These are phyloP conservation scores for Anoncus sp. DNA, from an alignment of 2,888 invertebrate species.

Conservation along the genomic window DNA sequence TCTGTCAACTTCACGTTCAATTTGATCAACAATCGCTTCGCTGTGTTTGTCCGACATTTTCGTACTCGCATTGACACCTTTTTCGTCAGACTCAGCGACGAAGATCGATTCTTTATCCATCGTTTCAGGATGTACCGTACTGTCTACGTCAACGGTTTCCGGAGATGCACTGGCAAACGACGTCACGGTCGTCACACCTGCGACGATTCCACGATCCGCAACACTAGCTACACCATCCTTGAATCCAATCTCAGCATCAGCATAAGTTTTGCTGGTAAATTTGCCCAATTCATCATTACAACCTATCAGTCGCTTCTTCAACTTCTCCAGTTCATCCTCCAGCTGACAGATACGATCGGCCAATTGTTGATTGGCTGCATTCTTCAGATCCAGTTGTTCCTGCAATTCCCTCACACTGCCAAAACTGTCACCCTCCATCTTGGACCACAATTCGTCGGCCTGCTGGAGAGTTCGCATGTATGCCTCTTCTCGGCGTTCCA, in stretches of 20 bases:
- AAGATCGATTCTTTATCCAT: constrained; percentile 35
- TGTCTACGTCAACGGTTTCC: constrained; percentile 46
- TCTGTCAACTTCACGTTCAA: constrained; percentile 43
- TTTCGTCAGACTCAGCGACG: constrained; percentile 26
- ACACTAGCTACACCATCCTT: constrained; percentile 67
- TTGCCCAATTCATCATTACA: constrained; percentile 84
- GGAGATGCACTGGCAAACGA: constrained; percentile 49
- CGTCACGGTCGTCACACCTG: constrained; percentile 20
- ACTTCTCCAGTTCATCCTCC: constrained; percentile 84
- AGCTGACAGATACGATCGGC: constrained; percentile 84
- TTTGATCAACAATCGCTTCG: constrained; percentile 28
- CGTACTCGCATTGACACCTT: constrained; percentile 4
- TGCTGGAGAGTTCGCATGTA: constrained; percentile 89
- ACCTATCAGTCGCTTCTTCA: constrained; percentile 84
- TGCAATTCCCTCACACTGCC: constrained; percentile 83
- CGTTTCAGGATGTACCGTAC: constrained; percentile 17
- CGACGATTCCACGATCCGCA: constrained; percentile 45
- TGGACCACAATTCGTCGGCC: constrained; percentile 89
- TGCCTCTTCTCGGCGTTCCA: constrained; percentile 87
- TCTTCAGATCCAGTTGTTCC: constrained; percentile 85
- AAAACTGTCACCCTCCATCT: constrained; percentile 86
- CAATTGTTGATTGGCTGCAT: constrained; percentile 85
- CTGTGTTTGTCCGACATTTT: constrained; percentile 34
- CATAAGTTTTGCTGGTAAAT: constrained; percentile 85
- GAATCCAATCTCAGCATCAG: constrained; percentile 67